Evolutionary conservation across 2,113 vertebrate genomes (phyloP).

Genomic region (Ifrita kowaldi): DNA sequence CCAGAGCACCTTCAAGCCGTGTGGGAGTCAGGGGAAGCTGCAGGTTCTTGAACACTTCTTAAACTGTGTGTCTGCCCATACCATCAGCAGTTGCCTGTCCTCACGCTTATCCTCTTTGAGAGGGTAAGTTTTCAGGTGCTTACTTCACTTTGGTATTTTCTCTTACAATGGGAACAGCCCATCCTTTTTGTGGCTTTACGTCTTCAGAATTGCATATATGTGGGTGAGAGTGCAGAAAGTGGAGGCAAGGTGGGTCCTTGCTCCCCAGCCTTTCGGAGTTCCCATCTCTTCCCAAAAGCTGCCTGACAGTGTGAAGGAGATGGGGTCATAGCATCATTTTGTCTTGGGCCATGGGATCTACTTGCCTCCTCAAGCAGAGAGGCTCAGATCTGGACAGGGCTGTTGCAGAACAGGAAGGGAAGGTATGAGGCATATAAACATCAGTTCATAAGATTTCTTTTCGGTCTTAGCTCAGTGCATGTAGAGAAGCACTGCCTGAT

Average conservation of each 20-base stretch:
- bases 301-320: neutral
- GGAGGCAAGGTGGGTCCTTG: neutral
- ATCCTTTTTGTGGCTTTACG: neutral
- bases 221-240: neutral
- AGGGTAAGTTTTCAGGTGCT: neutral
- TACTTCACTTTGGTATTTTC: neutral
- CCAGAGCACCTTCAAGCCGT: neutral
- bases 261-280: neutral
- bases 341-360: neutral
- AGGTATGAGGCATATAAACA: neutral
- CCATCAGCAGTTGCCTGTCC: neutral
- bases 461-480: neutral
- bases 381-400: neutral
- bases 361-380: neutral
- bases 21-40: neutral
- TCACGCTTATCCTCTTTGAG: neutral
- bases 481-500: neutral
- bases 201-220: neutral
- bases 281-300: neutral
- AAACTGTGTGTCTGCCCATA: neutral
- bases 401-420: neutral
- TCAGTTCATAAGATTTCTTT: neutral
- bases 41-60: neutral
- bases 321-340: neutral
- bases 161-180: neutral